These are phyloP conservation scores for Strigops habroptila DNA, from an alignment of 2,113 vertebrate species.

Conservation along the genomic window DNA sequence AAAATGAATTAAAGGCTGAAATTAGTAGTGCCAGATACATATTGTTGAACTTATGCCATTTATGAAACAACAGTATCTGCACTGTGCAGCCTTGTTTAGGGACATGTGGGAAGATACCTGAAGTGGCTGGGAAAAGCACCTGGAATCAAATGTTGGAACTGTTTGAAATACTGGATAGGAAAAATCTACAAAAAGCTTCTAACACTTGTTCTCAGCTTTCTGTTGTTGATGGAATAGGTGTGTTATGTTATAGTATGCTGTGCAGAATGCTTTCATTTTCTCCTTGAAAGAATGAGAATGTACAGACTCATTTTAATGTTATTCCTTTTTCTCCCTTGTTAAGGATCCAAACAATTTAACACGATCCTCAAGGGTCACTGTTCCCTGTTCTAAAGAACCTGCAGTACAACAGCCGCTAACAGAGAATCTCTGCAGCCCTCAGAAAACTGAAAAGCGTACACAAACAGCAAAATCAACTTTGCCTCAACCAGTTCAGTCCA, in stretches of 20 bases:
- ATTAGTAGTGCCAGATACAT: not conserved
- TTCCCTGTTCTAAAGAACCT: conserved; percentile 56
- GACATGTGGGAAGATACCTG: not conserved
- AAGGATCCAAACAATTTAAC: conserved; percentile 15
- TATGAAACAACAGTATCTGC: not conserved
- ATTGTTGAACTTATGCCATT: not conserved
- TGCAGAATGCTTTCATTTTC: not conserved
- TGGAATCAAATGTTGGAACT: not conserved
- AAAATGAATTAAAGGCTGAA: not conserved
- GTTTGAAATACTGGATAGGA: not conserved
- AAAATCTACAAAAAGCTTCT: not conserved
- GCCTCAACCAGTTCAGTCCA: conserved; percentile 29
- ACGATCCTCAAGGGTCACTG: not conserved
- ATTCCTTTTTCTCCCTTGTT: not conserved
- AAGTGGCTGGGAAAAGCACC: not conserved
- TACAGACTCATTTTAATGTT: not conserved
- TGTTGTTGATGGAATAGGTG: not conserved
- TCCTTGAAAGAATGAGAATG: not conserved
- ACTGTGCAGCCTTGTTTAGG: not conserved
- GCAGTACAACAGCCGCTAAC: conserved; percentile 1
- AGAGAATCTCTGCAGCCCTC: conserved; percentile 41
- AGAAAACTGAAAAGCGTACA: conserved; percentile 25
- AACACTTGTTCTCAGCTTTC: not conserved
- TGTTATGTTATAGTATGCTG: not conserved
- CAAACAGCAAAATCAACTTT: conserved; percentile 22